phyloP scores from a whole-genome alignment of 1,140 invertebrate species.

The Lerema accius region DNA sequence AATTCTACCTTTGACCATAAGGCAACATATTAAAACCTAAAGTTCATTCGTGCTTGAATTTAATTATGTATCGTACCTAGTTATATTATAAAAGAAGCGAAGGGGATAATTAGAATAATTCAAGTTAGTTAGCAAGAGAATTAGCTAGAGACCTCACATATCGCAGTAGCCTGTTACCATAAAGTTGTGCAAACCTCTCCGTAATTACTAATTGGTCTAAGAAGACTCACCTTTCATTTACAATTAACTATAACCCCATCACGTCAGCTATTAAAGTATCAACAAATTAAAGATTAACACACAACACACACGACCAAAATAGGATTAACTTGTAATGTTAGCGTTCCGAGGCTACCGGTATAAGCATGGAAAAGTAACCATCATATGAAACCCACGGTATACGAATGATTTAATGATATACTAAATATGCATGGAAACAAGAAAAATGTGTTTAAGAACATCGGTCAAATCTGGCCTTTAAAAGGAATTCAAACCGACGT shows the following conservation, averaged over 20 bases:
- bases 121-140: neutral
- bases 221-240: constrained; percentile 8
- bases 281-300: neutral
- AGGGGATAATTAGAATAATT: constrained; percentile 6
- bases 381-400: no score
- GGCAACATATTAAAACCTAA: no score
- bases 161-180: neutral
- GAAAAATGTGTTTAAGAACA: no score
- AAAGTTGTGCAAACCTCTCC: constrained; percentile 2
- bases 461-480: neutral
- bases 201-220: constrained; percentile 4
- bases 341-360: no score
- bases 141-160: constrained; percentile 13
- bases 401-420: no score
- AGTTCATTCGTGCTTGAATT: no score
- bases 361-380: no score
- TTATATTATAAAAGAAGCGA: neutral
- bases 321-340: no score
- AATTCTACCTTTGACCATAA: no score
- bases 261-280: neutral
- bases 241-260: neutral
- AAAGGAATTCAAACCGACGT: neutral
- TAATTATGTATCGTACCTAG: constrained; percentile 2
- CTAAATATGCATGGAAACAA: no score
- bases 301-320: no score